Percentiles rank a stretch among this genome's conserved stretches.
Conservation (phyloP, 2,888 invertebrate species). For the Monochamus alternatus region DNA sequence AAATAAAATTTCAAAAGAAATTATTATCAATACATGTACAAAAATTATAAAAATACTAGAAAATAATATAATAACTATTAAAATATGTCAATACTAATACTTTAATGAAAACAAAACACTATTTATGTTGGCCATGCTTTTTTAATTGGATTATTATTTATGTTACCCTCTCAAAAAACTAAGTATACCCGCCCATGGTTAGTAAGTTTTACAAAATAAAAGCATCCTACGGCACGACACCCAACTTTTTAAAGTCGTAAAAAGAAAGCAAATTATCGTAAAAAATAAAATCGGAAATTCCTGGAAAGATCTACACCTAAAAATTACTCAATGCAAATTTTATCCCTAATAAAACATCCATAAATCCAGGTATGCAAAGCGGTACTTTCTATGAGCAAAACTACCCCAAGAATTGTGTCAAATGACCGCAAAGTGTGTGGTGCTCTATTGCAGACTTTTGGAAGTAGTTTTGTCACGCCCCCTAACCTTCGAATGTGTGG, state of each 20-base stretch:
- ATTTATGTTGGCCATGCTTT: too few relatives aligned
- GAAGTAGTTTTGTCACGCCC: not conserved
- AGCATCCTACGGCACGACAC: not conserved
- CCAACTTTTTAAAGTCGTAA: not conserved
- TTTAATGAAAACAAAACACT: too few relatives aligned
- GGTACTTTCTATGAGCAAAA: conserved; percentile 3
- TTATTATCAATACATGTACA: too few relatives aligned
- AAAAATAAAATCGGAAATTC: not conserved
- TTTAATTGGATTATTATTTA: too few relatives aligned
- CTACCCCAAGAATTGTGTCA: conserved; percentile 22
- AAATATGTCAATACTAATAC: too few relatives aligned
- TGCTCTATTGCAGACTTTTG: not conserved
- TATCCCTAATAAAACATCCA: not conserved
- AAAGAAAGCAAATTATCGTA: not conserved
- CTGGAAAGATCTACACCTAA: not conserved
- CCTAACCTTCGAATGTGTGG: not conserved
- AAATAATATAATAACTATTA: too few relatives aligned
- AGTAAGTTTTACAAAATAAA: not conserved
- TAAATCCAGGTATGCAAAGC: conserved; percentile 7
- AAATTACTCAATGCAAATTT: not conserved
- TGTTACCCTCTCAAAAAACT: too few relatives aligned
- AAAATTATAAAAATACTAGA: too few relatives aligned
- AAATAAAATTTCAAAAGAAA: too few relatives aligned
- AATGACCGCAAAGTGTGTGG: conserved; percentile 22
- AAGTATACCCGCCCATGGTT: too few relatives aligned